Base-by-base conservation (phyloP, 2,888 invertebrate genomes). In the Poecilobothrus nobilitatus region DNA sequence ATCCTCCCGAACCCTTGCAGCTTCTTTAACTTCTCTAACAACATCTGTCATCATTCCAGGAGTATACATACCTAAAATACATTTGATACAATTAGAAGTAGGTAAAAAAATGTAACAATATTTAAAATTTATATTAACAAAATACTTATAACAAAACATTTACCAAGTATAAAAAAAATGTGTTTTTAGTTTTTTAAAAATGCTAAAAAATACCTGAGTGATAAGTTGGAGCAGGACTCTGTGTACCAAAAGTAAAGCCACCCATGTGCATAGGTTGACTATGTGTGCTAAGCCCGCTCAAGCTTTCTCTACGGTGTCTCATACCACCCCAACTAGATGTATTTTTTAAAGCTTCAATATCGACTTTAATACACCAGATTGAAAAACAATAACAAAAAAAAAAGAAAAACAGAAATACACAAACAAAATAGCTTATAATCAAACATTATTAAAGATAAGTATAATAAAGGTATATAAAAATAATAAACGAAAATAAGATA, bases 31-130 rank as follows among this genome's bases (percentile, higher is more conserved):
- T 81, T 90, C 90, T 44, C 89, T 84, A 72, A 90, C 88, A 75
- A 90, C 82, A 78, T 90, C 90, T 15, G 89, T 85, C 75, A 90
- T 82, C 84, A 89, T 86, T n/a, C 90, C 90, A 2, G 90, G 90
- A 20, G 88, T 86, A 78, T 90, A 90, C 68, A 79, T 79, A 67
- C 81, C 80, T 80, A 72, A 21, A 78, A 74, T 6, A 33, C 21
- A 37, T 20, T 41, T 61, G 27, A 66, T 62, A 53, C n/a, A 67
- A n/a, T n/a, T n/a, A n/a, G n/a, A n/a, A n/a, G n/a, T n/a, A n/a
- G n/a, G n/a, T n/a, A n/a, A n/a, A n/a, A n/a, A n/a, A 67, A 44
- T 53, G 7, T 53, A 10, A 4, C n/a, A 21, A 21, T 27, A 66
- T 44, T 37, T 41, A 21, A 27, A 53, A 2, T 15, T 6, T 4